Conservation (phyloP, 2,797 vertebrate species). For the Heterohyrax brucei region DNA sequence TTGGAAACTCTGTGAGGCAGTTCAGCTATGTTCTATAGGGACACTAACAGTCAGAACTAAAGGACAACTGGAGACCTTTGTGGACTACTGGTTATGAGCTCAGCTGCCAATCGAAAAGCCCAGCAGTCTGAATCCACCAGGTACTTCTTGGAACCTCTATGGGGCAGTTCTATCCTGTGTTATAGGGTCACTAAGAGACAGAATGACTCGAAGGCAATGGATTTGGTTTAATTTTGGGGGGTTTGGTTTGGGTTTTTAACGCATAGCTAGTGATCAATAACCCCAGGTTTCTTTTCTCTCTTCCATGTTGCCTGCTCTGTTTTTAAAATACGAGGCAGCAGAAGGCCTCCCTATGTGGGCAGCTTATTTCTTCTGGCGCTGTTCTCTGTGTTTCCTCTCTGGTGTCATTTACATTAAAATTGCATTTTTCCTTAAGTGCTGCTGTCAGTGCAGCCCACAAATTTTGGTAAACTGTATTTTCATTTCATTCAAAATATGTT, state of each 20-base stretch:
- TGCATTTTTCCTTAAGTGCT: neutral
- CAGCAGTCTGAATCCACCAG: too few relatives aligned
- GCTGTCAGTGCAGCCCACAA: neutral
- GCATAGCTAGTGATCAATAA: neutral
- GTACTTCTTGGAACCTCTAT: neutral
- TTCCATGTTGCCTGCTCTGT: neutral
- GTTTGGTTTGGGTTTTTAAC: neutral
- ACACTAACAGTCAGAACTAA: neutral
- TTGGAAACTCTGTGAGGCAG: neutral
- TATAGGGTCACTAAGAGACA: neutral
- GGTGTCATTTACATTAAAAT: neutral
- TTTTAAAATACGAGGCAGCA: neutral
- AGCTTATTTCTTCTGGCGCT: neutral
- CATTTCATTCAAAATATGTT: neutral
- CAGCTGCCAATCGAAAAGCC: too few relatives aligned
- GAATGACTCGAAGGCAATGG: neutral
- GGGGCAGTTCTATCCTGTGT: neutral
- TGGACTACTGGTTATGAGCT: too few relatives aligned
- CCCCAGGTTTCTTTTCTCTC: neutral
- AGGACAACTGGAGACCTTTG: too few relatives aligned
- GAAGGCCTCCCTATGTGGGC: too few relatives aligned
- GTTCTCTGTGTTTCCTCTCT: constrained; percentile 8
- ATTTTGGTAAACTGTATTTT: neutral
- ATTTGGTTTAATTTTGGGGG: neutral
- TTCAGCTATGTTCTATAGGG: neutral